Evolutionary conservation across 92 coral and sea anemone species (phyloP).

Genomic region (Epizoanthus ramosus): DNA sequence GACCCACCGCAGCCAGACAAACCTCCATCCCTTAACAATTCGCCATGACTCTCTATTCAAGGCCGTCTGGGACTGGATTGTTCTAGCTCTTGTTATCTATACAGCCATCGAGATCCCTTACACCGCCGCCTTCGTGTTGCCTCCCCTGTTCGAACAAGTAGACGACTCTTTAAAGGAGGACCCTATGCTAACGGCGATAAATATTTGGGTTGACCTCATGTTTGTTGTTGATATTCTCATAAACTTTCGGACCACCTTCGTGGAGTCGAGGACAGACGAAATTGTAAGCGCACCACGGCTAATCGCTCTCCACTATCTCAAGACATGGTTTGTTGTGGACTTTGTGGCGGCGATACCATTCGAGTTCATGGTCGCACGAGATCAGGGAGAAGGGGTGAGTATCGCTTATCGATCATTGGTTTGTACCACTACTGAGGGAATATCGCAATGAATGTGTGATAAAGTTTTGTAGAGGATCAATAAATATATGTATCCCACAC

Average conservation of each 20-base stretch:
- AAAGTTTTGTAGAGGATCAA: too few relatives aligned
- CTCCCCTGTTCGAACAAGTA: constrained; percentile 23
- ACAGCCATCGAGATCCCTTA: constrained; percentile 98
- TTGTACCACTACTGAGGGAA: background rate
- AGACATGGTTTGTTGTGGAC: constrained; percentile 94
- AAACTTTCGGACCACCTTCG: constrained; percentile 92
- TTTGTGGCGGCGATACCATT: constrained; percentile 96
- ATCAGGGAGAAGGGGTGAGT: constrained; percentile 52
- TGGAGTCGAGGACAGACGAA: constrained; percentile 61
- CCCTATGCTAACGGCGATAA: constrained; percentile 60
- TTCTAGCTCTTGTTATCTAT: constrained; percentile 83
- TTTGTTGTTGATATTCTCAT: constrained; percentile 87
- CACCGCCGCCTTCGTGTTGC: constrained; percentile 81
- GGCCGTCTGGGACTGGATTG: constrained; percentile 99
- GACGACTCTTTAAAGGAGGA: constrained; percentile 40
- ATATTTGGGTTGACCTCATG: constrained; percentile 89
- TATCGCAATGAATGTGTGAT: too few relatives aligned
- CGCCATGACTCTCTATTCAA: constrained; percentile 94
- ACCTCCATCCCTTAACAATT: constrained; percentile 80
- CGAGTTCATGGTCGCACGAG: constrained; percentile 68
- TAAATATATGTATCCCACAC: too few relatives aligned
- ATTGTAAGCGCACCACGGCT: constrained; percentile 76
- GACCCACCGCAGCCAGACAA: constrained; percentile 70
- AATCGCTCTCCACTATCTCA: constrained; percentile 88
- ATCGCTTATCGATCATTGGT: background rate